Evolutionary conservation across 2,888 invertebrate species (phyloP).

Genomic region (Meteorus colon): DNA sequence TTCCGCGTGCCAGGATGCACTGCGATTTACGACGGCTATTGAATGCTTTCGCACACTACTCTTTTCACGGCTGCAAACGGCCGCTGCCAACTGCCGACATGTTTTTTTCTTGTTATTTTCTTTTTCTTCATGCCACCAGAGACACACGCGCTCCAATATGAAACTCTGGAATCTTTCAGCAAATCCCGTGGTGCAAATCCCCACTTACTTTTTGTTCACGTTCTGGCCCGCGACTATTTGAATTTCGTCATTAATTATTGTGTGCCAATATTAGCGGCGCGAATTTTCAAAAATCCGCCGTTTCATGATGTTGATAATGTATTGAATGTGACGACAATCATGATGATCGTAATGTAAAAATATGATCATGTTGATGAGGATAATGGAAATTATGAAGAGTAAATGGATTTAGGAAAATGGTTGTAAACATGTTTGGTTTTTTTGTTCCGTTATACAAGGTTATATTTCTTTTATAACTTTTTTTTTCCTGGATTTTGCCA

Average conservation of each 20-base stretch:
- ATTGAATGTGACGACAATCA: no score
- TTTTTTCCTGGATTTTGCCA: conserved; percentile 40
- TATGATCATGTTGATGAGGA: conserved; percentile 6
- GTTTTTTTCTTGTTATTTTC: conserved; percentile 47
- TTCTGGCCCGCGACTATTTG: conserved; percentile 16
- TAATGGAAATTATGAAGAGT: conserved; percentile 38
- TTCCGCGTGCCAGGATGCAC: conserved; percentile 67
- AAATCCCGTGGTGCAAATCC: conserved; percentile 7
- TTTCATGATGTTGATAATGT: no score
- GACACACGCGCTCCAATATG: conserved; percentile 18
- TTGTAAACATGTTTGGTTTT: conserved; percentile 22
- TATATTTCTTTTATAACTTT: conserved; percentile 48
- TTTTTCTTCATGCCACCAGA: conserved; percentile 15
- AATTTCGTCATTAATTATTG: conserved; percentile 7
- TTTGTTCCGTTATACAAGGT: conserved; percentile 50
- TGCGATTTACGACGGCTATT: conserved; percentile 57
- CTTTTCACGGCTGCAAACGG: conserved; percentile 54
- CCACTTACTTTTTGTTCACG: conserved; percentile 18
- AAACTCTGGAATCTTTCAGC: background rate
- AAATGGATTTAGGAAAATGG: background rate
- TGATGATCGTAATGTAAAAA: no score
- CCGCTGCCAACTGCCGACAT: conserved; percentile 59
- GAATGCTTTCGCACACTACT: conserved; percentile 51
- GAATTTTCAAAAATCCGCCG: no score
- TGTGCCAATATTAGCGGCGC: conserved; percentile 25